Conservation (phyloP, 2,113 vertebrate species). For the Mobula birostris region DNA sequence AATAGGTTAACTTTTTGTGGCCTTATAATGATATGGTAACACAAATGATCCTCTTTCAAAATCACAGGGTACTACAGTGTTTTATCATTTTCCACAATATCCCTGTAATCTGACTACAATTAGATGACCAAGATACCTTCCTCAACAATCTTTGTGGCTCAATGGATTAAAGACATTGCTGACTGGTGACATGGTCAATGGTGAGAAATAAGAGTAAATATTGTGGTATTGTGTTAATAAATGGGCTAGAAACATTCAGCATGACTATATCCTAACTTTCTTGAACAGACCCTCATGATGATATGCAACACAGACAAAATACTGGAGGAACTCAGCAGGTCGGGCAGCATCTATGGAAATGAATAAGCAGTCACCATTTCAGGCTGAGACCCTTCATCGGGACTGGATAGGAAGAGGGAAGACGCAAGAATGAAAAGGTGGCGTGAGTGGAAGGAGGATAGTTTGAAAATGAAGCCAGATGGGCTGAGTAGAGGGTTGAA, state of each 20-base stretch:
- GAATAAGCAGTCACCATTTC: too few species aligned
- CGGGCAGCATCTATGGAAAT: too few species aligned
- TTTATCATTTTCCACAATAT: background rate
- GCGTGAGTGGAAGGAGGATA: too few species aligned
- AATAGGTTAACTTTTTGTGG: conserved; percentile 18
- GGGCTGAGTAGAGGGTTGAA: too few species aligned
- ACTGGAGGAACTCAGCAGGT: too few species aligned
- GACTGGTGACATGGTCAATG: too few species aligned
- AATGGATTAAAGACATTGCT: background rate
- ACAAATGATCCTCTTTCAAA: conserved; percentile 6
- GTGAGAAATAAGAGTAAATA: background rate
- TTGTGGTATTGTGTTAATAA: background rate
- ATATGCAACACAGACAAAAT: background rate
- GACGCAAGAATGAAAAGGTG: too few species aligned
- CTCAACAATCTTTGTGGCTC: background rate
- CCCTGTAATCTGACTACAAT: background rate
- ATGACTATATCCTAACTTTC: background rate
- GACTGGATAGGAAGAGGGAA: too few species aligned
- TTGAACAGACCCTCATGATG: background rate
- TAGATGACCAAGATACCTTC: background rate
- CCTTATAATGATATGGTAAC: background rate
- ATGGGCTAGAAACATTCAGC: background rate
- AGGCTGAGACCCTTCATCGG: too few species aligned
- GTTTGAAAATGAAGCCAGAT: too few species aligned
- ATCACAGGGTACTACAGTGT: background rate